A percentile compares a stretch with the other conserved stretches of the same genome.
Conservation (phyloP, 92 coral and sea anemone species). For the Parazoanthus swiftii region DNA sequence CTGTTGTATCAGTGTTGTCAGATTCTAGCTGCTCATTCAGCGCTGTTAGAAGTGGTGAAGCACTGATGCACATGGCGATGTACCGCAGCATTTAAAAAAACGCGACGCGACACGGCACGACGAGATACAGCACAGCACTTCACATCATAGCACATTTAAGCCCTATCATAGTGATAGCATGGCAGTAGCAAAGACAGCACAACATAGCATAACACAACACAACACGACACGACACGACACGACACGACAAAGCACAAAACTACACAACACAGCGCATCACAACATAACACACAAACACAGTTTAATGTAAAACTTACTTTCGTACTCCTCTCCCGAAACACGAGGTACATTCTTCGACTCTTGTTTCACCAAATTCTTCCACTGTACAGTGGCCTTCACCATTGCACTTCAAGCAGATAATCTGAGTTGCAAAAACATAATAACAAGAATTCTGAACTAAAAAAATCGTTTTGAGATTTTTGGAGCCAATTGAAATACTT, state of each 20-base stretch:
- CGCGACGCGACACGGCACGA: background rate
- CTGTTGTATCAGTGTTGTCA: background rate
- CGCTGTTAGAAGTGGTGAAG: background rate
- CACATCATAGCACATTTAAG: no score
- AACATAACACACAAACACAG: no score
- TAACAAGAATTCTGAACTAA: no score
- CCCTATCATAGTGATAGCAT: no score
- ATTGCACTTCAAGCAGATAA: background rate
- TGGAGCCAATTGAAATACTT: background rate
- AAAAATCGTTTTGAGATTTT: background rate
- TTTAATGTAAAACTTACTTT: background rate
- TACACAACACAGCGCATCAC: no score
- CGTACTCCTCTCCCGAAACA: constrained; percentile 1
- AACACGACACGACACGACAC: no score
- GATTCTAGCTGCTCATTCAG: background rate
- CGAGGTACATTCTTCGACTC: constrained; percentile 4
- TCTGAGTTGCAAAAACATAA: background rate
- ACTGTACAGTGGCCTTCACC: background rate
- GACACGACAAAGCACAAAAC: no score
- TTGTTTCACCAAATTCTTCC: background rate
- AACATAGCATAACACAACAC: no score
- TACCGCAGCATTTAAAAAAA: background rate
- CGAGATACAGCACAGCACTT: background rate
- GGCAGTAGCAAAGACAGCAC: no score
- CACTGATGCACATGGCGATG: background rate